These are phyloP conservation scores for Philopedon plagiatum DNA, from an alignment of 2,888 invertebrate species.

Conservation along the genomic window DNA sequence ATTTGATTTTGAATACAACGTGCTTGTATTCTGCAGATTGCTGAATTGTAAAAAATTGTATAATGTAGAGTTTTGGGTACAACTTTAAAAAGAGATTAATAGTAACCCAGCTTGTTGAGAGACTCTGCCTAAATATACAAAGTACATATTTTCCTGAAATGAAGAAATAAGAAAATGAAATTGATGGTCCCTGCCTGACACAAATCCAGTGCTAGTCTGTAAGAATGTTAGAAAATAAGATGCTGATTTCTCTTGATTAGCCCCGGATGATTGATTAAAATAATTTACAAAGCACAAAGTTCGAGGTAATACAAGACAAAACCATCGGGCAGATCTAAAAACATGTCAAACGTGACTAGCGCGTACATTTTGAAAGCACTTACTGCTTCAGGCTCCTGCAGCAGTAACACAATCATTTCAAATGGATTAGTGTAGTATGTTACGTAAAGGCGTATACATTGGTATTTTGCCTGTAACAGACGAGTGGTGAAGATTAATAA, in stretches of 20 bases:
- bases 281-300: slow-evolving; percentile 16
- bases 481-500: background rate
- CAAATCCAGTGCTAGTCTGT: background rate
- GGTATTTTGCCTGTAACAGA: slow-evolving; percentile 25
- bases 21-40: too few species aligned
- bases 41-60: too few species aligned
- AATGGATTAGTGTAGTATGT: slow-evolving; percentile 41
- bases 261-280: slow-evolving; percentile 34
- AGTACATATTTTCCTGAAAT: too few species aligned
- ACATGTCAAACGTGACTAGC: slow-evolving; percentile 39
- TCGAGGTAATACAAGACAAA: slow-evolving; percentile 21
- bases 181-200: too few species aligned
- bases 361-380: slow-evolving; percentile 41
- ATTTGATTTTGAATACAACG: too few species aligned
- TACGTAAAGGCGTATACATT: slow-evolving; percentile 1
- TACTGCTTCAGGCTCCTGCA: slow-evolving; percentile 36
- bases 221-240: slow-evolving; percentile 11
- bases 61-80: too few species aligned
- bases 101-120: too few species aligned
- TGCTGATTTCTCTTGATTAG: slow-evolving; percentile 23
- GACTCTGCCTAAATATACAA: too few species aligned
- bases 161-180: too few species aligned
- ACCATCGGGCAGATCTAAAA: slow-evolving; percentile 26
- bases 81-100: too few species aligned
- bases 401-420: slow-evolving; percentile 37